Evolutionary conservation across 1,140 invertebrate species (phyloP).

Genomic region (Pseudoatta argentina): DNA sequence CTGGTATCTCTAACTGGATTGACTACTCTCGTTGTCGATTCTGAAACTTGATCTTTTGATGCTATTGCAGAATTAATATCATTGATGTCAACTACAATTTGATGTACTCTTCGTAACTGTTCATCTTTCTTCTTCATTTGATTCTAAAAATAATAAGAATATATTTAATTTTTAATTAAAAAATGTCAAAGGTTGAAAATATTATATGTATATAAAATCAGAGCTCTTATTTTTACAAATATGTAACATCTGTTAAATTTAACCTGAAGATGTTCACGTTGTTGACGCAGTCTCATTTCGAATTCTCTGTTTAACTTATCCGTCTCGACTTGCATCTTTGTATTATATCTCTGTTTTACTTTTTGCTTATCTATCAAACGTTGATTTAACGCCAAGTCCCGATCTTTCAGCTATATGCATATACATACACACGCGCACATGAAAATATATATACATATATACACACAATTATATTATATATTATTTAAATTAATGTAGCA

Average conservation of each 20-base stretch:
- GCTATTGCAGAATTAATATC: constrained; percentile 61
- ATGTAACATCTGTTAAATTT: too few species aligned
- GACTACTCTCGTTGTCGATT: constrained; percentile 70
- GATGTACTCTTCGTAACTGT: constrained; percentile 86
- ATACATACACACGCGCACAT: too few species aligned
- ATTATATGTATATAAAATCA: constrained; percentile 6
- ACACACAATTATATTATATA: neutral
- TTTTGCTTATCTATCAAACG: constrained; percentile 92
- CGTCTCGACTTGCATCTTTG: constrained; percentile 90
- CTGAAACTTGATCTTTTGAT: constrained; percentile 72
- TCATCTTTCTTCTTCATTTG: constrained; percentile 87
- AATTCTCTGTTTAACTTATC: constrained; percentile 90
- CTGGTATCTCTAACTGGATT: constrained; percentile 71
- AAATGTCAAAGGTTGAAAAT: constrained; percentile 23
- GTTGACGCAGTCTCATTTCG: constrained; percentile 89
- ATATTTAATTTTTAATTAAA: constrained; percentile 5
- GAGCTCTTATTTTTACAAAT: neutral
- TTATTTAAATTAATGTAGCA: constrained; percentile 36
- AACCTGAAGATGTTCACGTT: constrained; percentile 89
- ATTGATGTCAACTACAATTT: constrained; percentile 85
- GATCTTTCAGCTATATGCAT: constrained; percentile 87
- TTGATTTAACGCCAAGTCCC: constrained; percentile 90
- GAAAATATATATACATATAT: neutral
- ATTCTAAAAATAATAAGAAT: constrained; percentile 71
- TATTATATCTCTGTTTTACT: constrained; percentile 90